phyloP scores from a whole-genome alignment of 2,797 vertebrate genomes.

The Phoeniculus purpureus region DNA sequence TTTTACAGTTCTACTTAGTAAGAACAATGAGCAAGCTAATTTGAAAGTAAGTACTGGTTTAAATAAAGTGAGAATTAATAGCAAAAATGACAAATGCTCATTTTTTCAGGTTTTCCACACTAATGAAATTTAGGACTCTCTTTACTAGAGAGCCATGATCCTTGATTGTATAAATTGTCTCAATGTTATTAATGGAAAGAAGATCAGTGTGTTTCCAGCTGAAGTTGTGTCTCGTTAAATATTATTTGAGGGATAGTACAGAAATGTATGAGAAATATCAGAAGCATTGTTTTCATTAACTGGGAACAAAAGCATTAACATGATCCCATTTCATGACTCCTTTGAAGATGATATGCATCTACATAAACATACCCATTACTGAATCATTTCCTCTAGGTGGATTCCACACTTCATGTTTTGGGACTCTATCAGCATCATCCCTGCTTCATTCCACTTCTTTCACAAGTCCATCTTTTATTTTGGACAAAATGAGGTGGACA shows the following conservation, averaged over 20 bases:
- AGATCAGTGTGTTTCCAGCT: neutral
- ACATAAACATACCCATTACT: neutral
- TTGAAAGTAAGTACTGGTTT: neutral
- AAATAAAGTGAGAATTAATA: neutral
- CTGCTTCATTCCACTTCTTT: neutral
- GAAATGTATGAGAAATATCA: neutral
- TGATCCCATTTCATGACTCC: neutral
- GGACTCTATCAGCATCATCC: neutral
- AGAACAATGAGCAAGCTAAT: neutral
- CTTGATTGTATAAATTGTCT: neutral
- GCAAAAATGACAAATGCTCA: neutral
- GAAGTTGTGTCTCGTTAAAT: neutral
- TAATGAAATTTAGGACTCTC: neutral
- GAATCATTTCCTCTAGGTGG: conserved; percentile 22
- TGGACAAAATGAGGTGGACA: neutral
- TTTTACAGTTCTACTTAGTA: neutral
- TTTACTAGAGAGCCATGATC: neutral
- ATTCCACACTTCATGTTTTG: neutral
- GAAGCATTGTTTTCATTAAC: neutral
- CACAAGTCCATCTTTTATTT: neutral
- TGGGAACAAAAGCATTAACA: neutral
- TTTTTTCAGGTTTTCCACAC: neutral
- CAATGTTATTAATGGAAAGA: neutral
- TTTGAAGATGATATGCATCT: neutral
- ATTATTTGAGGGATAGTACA: neutral